phyloP scores from a whole-genome alignment of 2,113 vertebrate genomes.

The Archilochus colubris region DNA sequence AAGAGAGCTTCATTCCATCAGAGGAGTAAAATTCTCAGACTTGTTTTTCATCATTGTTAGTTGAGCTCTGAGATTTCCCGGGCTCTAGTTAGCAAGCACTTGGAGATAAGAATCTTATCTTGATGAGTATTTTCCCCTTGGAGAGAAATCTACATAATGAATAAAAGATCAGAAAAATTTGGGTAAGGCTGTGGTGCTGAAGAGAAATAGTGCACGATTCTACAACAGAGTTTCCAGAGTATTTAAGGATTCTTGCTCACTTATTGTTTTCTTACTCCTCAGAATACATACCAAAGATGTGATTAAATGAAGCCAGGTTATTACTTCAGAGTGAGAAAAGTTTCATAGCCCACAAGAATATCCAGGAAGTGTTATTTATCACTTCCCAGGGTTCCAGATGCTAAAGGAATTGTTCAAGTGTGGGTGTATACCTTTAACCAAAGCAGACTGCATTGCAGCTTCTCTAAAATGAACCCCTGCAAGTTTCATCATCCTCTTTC shows the following conservation, averaged over 20 bases:
- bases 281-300: not conserved
- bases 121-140: fast-evolving
- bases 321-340: not conserved
- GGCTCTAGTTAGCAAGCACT: not conserved
- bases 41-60: not conserved
- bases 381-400: not conserved
- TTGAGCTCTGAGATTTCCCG: not conserved
- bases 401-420: not conserved
- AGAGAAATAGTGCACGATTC: not conserved
- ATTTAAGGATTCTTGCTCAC: not conserved
- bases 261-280: not conserved
- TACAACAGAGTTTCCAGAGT: not conserved
- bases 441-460: not conserved
- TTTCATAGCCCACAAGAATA: not conserved
- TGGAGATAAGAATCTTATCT: not conserved
- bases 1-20: not conserved
- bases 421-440: not conserved
- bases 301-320: not conserved
- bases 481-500: not conserved
- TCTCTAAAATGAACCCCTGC: not conserved
- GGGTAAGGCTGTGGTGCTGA: not conserved
- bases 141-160: not conserved
- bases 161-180: not conserved
- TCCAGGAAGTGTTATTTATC: not conserved
- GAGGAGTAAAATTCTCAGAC: not conserved